Evolutionary conservation across 1,140 invertebrate genomes (phyloP).

Genomic region (Aculops lycopersici): DNA sequence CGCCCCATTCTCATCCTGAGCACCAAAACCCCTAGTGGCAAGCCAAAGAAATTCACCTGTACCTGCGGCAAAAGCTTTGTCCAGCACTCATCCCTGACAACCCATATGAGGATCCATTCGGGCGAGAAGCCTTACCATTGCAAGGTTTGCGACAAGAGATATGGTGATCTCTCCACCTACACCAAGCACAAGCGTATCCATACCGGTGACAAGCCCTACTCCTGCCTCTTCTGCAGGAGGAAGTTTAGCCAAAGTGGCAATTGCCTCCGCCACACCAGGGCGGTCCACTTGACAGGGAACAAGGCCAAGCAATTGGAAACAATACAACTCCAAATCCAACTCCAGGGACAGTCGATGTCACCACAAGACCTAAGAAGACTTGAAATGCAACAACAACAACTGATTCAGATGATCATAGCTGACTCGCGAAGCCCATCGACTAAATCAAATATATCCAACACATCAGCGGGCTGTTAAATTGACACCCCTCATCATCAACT

Average conservation of each 20-base stretch:
- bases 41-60: slow-evolving; percentile 1
- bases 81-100: slow-evolving; percentile 42
- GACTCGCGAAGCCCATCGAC: too few relatives aligned
- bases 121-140: slow-evolving; percentile 14
- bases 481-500: too few relatives aligned
- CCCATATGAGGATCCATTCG: slow-evolving; percentile 5
- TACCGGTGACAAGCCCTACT: slow-evolving; percentile 8
- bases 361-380: too few relatives aligned
- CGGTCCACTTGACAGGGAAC: background rate
- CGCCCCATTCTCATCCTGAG: too few relatives aligned
- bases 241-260: background rate
- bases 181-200: slow-evolving; percentile 6
- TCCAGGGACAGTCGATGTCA: background rate
- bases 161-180: background rate
- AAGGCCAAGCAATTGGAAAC: background rate
- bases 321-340: background rate
- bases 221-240: slow-evolving; percentile 4
- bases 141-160: slow-evolving; percentile 39
- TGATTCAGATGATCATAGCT: too few relatives aligned
- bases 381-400: too few relatives aligned
- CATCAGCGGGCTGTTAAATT: too few relatives aligned
- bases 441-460: too few relatives aligned
- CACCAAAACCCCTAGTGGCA: too few relatives aligned
- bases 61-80: slow-evolving; percentile 27
- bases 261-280: background rate